A percentile compares a stretch with the other conserved stretches of the same genome.
Conservation (phyloP, 2,113 vertebrate species). For the Syngnathus scovelli region DNA sequence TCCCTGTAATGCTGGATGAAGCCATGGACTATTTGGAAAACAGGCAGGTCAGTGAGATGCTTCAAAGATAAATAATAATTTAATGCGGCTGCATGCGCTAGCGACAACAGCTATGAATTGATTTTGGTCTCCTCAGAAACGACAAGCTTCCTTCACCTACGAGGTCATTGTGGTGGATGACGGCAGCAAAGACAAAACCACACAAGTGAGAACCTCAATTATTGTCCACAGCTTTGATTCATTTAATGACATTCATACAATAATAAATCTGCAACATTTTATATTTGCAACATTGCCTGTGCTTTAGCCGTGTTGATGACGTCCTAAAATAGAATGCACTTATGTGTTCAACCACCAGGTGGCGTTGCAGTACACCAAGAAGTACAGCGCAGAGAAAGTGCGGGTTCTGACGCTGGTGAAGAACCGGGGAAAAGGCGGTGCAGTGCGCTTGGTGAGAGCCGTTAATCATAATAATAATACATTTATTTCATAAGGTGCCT, state of each 20-base stretch:
- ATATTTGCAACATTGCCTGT: no score
- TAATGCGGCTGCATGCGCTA: not conserved
- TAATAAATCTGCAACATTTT: no score
- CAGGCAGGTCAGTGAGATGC: slow-evolving; percentile 75
- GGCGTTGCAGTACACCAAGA: slow-evolving; percentile 79
- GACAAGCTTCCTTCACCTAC: slow-evolving; percentile 80
- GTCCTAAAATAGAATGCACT: not conserved
- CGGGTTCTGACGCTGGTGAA: slow-evolving; percentile 82
- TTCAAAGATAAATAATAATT: not conserved
- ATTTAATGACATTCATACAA: no score
- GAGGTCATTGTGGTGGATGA: slow-evolving; percentile 93
- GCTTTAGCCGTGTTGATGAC: not conserved
- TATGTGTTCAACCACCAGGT: slow-evolving; percentile 67
- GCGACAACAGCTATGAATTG: slow-evolving; percentile 28
- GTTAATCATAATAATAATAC: no score
- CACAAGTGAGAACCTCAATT: slow-evolving; percentile 68
- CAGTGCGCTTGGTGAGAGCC: slow-evolving; percentile 83
- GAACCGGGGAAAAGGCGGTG: slow-evolving; percentile 93
- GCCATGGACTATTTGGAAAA: slow-evolving; percentile 87
- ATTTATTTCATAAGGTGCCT: no score
- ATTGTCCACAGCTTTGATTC: not conserved
- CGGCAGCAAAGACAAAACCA: slow-evolving; percentile 92
- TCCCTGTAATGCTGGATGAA: slow-evolving; percentile 96
- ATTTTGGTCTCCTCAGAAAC: slow-evolving; percentile 69
- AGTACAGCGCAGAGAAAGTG: slow-evolving; percentile 85